Conservation (phyloP, 2,113 vertebrate genomes). For the Piaya cayana region DNA sequence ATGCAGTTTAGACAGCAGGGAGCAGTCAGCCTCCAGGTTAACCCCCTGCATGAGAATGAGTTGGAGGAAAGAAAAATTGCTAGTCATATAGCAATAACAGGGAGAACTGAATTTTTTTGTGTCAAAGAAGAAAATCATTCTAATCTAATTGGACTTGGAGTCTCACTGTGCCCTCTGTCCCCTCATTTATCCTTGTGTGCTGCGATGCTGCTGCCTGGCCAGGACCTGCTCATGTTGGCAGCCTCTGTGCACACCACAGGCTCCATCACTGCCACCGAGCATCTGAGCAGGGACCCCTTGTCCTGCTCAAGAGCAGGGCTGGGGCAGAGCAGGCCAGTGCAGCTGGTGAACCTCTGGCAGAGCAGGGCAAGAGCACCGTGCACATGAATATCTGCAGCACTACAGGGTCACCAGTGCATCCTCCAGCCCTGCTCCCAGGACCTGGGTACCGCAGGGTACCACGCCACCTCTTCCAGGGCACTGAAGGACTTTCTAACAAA, state of each 20-base stretch:
- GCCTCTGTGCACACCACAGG: accelerated
- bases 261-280: accelerated
- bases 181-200: background rate
- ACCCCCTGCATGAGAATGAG: background rate
- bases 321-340: background rate
- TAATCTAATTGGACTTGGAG: background rate
- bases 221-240: background rate
- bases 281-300: accelerated
- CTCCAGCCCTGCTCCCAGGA: background rate
- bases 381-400: background rate
- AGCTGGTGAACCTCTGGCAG: accelerated
- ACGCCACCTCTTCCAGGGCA: accelerated
- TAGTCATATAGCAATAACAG: background rate
- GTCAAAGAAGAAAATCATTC: background rate
- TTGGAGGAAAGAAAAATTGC: background rate
- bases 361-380: accelerated
- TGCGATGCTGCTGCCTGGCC: background rate
- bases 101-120: background rate
- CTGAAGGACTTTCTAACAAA: background rate
- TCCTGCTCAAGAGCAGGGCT: background rate
- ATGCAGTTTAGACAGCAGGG: background rate
- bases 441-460: background rate
- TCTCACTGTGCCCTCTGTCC: background rate
- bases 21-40: background rate
- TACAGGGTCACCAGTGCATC: accelerated